Evolutionary conservation across 2,888 invertebrate species (phyloP).

Genomic region (Brachypterus glaber): DNA sequence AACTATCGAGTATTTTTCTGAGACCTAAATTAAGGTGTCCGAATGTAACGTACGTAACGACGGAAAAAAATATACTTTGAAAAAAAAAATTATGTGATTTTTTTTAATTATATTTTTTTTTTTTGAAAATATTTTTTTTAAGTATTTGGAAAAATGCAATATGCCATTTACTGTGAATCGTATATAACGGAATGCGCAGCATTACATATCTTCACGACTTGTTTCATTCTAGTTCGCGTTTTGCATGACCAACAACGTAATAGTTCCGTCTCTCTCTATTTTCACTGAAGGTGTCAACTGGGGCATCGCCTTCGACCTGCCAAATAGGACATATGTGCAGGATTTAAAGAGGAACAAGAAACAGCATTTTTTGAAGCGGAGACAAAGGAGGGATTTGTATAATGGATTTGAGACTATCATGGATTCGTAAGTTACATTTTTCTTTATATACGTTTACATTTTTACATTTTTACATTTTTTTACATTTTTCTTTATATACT

Average conservation of each 20-base stretch:
- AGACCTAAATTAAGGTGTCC: too few relatives aligned
- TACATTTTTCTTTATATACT: too few relatives aligned
- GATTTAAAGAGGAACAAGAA: background rate
- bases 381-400: slow-evolving; percentile 52
- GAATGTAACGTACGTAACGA: too few relatives aligned
- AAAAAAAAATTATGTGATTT: slow-evolving; percentile 15
- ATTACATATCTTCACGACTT: too few relatives aligned
- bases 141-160: too few relatives aligned
- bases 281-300: slow-evolving; percentile 63
- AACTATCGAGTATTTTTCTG: too few relatives aligned
- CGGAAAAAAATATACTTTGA: slow-evolving; percentile 26
- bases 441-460: too few relatives aligned
- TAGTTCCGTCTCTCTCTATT: slow-evolving; percentile 45
- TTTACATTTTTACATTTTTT: too few relatives aligned
- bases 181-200: too few relatives aligned
- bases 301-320: slow-evolving; percentile 66
- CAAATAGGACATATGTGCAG: slow-evolving; percentile 46
- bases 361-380: slow-evolving; percentile 44
- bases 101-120: too few relatives aligned
- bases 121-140: too few relatives aligned
- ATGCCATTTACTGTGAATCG: too few relatives aligned
- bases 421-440: background rate
- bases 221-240: slow-evolving; percentile 44
- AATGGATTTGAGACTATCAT: slow-evolving; percentile 46
- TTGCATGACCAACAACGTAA: slow-evolving; percentile 48